Percentiles rank a stretch among this genome's conserved stretches.
Conservation (phyloP, 2,797 vertebrate species). For the Poliocrania exsul region DNA sequence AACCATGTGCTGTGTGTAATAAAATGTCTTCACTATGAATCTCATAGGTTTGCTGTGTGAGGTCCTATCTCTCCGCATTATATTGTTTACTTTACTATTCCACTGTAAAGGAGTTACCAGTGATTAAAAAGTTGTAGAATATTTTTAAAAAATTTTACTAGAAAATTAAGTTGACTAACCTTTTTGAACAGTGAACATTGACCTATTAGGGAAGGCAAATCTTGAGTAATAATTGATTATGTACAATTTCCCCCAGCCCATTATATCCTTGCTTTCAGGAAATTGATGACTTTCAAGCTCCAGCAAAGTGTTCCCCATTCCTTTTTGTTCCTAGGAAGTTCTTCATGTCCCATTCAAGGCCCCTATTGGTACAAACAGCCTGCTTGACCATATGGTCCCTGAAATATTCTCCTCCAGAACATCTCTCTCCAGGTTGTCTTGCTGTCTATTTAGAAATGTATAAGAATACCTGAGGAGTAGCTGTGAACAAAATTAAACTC, state of each 20-base stretch:
- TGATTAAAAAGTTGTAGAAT: neutral
- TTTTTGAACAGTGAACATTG: neutral
- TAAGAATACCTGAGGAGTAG: neutral
- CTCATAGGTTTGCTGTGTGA: too few species aligned
- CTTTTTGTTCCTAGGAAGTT: neutral
- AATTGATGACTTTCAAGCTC: neutral
- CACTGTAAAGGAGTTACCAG: neutral
- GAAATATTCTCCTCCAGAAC: neutral
- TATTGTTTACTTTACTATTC: neutral
- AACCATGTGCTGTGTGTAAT: too few species aligned
- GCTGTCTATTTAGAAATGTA: neutral
- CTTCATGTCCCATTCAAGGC: neutral
- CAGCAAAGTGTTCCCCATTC: neutral
- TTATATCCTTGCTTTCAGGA: neutral
- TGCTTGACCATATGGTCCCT: neutral
- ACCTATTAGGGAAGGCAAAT: neutral
- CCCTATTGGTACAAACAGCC: neutral
- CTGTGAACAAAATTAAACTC: neutral
- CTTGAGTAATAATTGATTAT: neutral
- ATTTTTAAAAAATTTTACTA: neutral
- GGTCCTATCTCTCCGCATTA: too few species aligned
- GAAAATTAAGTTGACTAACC: neutral
- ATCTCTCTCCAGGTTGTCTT: neutral
- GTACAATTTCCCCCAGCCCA: neutral
- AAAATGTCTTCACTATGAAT: too few species aligned